Percentiles rank a stretch among this genome's conserved stretches.
Evolutionary conservation across 53 echinoderm and acorn worm genomes (phyloP).

Genomic region (Paracentrotus lividus): DNA sequence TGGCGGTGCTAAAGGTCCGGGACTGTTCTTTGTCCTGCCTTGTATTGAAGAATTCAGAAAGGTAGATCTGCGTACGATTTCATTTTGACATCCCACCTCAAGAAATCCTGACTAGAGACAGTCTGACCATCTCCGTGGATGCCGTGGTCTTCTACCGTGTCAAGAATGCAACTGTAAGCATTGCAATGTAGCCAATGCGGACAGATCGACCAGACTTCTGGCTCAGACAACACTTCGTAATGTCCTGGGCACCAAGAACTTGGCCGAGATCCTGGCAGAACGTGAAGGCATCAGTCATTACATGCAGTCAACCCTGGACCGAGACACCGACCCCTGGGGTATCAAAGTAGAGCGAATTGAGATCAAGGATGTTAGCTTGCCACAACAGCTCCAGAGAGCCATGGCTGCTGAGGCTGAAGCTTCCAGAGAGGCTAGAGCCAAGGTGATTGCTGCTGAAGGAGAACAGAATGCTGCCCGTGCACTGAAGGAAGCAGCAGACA

Average conservation of each 20-base stretch:
- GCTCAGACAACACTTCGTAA: slow-evolving; percentile 87
- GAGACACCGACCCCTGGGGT: slow-evolving; percentile 97
- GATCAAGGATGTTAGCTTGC: slow-evolving; percentile 97
- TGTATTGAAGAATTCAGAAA: background rate
- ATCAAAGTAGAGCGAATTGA: slow-evolving; percentile 93
- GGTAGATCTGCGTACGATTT: slow-evolving; percentile 51
- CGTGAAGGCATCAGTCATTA: slow-evolving; percentile 82
- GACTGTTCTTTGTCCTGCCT: slow-evolving; percentile 49
- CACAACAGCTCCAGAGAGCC: slow-evolving; percentile 85
- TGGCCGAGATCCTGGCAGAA: slow-evolving; percentile 83
- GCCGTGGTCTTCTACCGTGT: slow-evolving; percentile 80
- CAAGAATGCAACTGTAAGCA: slow-evolving; percentile 80
- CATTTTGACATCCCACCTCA: slow-evolving; percentile 35
- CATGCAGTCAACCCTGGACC: slow-evolving; percentile 83
- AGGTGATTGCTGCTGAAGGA: slow-evolving; percentile 96
- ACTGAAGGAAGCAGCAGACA: slow-evolving; percentile 95
- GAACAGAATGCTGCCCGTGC: slow-evolving; percentile 93
- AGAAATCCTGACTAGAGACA: slow-evolving; percentile 93
- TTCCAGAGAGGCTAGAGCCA: slow-evolving; percentile 90
- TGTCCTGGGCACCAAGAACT: slow-evolving; percentile 87
- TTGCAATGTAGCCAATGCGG: slow-evolving; percentile 84
- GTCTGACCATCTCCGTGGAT: slow-evolving; percentile 90
- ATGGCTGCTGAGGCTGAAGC: slow-evolving; percentile 99
- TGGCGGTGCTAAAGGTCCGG: slow-evolving; percentile 90
- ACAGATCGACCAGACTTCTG: slow-evolving; percentile 76